A percentile compares a stretch with the other conserved stretches of the same genome.
Conservation (phyloP, 2,113 vertebrate genomes). For the Callopanchax toddi region DNA sequence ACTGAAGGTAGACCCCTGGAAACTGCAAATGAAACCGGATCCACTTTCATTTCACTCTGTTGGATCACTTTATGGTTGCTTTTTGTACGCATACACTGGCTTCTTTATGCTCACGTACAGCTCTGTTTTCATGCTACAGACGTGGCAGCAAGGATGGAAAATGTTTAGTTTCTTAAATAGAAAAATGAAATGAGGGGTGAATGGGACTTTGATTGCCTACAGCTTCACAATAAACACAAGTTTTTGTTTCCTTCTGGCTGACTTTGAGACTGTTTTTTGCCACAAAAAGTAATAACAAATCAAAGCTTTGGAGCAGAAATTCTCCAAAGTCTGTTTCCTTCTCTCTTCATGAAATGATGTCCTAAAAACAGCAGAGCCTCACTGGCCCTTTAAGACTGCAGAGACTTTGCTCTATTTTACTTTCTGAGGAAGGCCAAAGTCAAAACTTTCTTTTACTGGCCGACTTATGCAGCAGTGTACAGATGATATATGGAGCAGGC, state of each 20-base stretch:
- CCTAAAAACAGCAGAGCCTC: conserved; percentile 47
- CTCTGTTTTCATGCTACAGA: conserved; percentile 5
- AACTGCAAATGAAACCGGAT: conserved; percentile 12
- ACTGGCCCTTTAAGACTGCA: conserved; percentile 33
- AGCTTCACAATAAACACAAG: background rate
- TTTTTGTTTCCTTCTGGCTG: background rate
- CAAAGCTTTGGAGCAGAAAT: conserved; percentile 5
- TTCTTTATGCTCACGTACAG: background rate
- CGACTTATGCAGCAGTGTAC: conserved; percentile 68
- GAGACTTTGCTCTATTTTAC: conserved; percentile 49
- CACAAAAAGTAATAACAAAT: background rate
- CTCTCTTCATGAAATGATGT: conserved; percentile 16
- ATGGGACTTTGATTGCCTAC: background rate
- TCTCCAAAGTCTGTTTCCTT: conserved; percentile 6
- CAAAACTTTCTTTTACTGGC: conserved; percentile 71
- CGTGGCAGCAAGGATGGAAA: background rate
- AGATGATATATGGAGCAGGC: conserved; percentile 67
- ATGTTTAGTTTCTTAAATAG: background rate
- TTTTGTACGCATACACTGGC: background rate
- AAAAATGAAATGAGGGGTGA: background rate
- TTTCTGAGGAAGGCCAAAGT: conserved; percentile 42
- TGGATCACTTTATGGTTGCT: conserved; percentile 1
- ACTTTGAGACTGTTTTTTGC: background rate
- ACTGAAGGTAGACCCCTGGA: conserved; percentile 17
- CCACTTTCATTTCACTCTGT: background rate